Conservation (phyloP, 2,113 vertebrate species). For the Eptesicus fuscus region DNA sequence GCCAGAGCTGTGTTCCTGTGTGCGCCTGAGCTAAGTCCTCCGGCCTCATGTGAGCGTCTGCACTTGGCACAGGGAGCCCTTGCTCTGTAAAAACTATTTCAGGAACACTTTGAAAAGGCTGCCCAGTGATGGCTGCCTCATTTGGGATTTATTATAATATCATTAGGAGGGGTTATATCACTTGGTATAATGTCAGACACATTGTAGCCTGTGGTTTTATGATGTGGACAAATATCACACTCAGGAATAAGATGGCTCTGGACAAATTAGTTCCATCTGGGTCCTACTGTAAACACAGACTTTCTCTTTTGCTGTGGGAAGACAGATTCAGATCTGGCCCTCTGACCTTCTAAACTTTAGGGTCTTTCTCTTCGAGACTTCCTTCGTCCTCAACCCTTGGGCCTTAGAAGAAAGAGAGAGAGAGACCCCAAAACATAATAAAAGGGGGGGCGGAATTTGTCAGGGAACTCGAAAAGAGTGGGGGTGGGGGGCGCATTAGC, state of each 20-base stretch:
- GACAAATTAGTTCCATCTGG: conserved; percentile 71
- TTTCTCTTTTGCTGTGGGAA: not conserved
- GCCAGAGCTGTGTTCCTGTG: conserved; percentile 71
- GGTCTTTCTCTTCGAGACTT: not conserved
- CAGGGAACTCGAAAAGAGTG: not conserved
- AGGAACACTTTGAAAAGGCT: conserved; percentile 85
- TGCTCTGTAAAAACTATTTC: conserved; percentile 82
- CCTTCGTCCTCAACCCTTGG: not conserved
- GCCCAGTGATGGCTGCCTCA: conserved; percentile 81
- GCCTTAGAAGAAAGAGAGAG: not conserved
- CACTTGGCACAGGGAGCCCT: conserved; percentile 80
- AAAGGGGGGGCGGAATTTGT: not conserved
- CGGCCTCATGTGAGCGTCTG: conserved; percentile 74
- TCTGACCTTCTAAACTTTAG: not conserved
- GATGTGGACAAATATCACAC: conserved; percentile 85
- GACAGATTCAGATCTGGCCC: not conserved
- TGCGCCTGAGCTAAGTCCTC: conserved; percentile 72
- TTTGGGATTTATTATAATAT: conserved; percentile 87
- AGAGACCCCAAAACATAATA: not conserved
- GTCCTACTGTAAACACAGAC: conserved; percentile 64
- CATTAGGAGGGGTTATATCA: conserved; percentile 85
- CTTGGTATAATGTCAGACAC: conserved; percentile 87
- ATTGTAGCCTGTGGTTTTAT: conserved; percentile 85
- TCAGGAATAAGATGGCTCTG: conserved; percentile 76
- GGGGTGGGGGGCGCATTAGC: not conserved